phyloP scores from a whole-genome alignment of 2,888 invertebrate genomes.

The Ophion obscuratus region DNA sequence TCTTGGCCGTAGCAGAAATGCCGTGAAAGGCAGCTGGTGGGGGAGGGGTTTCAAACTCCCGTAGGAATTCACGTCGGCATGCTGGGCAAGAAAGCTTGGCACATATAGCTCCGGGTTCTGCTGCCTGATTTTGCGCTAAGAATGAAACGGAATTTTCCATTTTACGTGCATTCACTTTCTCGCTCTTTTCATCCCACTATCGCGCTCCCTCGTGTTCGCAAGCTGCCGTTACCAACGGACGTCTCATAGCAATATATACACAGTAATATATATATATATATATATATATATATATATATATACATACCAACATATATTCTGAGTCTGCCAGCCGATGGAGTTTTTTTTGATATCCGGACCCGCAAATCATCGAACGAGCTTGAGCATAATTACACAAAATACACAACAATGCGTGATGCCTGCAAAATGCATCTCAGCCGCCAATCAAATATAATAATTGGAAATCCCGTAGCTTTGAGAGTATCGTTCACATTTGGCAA shows the following conservation, averaged over 20 bases:
- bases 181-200: neutral
- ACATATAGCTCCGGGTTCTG: constrained; percentile 11
- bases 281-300: no score
- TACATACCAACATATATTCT: no score
- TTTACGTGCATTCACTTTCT: constrained; percentile 48
- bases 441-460: neutral
- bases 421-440: neutral
- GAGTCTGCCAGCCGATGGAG: neutral
- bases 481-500: no score
- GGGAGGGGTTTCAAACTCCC: constrained; percentile 47
- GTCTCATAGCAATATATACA: constrained; percentile 18
- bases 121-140: constrained; percentile 55
- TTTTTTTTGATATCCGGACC: neutral
- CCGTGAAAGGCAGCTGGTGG: constrained; percentile 44
- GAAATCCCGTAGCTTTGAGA: no score
- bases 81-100: constrained; percentile 14
- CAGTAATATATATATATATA: neutral
- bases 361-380: neutral
- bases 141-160: constrained; percentile 66
- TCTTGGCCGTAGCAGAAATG: constrained; percentile 46
- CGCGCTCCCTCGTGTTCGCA: neutral
- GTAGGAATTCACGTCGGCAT: constrained; percentile 65
- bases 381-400: neutral
- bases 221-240: constrained; percentile 29
- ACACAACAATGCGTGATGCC: neutral